Evolutionary conservation across 1,140 invertebrate genomes (phyloP).

Genomic region (Drosophila nigromelanica): DNA sequence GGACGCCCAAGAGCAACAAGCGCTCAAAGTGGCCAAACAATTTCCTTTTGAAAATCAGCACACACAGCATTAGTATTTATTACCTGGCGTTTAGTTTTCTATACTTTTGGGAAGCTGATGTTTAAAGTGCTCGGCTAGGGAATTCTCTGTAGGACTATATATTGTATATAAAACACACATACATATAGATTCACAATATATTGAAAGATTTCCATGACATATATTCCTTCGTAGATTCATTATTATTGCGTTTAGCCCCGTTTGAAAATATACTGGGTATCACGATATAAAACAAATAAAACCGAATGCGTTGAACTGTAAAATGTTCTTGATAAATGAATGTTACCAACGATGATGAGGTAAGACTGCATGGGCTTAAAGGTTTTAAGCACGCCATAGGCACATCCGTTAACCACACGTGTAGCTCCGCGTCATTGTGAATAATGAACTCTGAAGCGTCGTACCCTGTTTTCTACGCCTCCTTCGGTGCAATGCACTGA

Average conservation of each 20-base stretch:
- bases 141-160: background rate
- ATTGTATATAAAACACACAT: no score
- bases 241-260: no score
- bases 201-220: no score
- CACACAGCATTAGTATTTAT: conserved; percentile 70
- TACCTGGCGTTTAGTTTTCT: no score
- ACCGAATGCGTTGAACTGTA: conserved; percentile 24
- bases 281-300: background rate
- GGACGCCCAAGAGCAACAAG: conserved; percentile 12
- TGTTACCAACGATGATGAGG: conserved; percentile 11
- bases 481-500: conserved; percentile 8
- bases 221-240: no score
- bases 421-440: conserved; percentile 39
- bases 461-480: conserved; percentile 17
- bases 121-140: background rate
- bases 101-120: conserved; percentile 13
- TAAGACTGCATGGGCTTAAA: conserved; percentile 20
- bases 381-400: conserved; percentile 29
- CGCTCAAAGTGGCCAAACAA: conserved; percentile 33
- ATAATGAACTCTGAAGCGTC: conserved; percentile 45
- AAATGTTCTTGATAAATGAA: conserved; percentile 59
- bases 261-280: no score
- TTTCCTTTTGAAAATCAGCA: conserved; percentile 49
- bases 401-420: conserved; percentile 22
- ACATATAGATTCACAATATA: no score